Conservation (phyloP, 2,797 vertebrate species). For the Trichosurus vulpecula region DNA sequence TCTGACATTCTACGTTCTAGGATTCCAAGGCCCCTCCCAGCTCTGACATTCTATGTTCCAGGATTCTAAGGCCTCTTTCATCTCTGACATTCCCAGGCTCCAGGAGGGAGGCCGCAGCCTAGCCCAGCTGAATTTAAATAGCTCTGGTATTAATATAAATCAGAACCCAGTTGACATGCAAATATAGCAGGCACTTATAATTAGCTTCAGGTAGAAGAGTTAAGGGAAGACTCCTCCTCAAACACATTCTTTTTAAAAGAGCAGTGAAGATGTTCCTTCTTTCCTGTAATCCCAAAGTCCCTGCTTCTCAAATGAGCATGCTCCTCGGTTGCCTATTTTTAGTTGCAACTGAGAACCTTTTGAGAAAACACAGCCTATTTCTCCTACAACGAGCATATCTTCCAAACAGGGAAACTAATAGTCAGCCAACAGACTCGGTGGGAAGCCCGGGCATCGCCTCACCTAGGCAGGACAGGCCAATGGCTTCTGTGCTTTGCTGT, state of each 20-base stretch:
- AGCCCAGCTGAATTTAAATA: conserved; percentile 39
- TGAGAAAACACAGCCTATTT: background rate
- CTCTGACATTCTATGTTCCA: too few relatives aligned
- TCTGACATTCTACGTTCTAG: too few relatives aligned
- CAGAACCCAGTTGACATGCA: conserved; percentile 27
- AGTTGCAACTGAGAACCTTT: background rate
- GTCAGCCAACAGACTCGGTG: background rate
- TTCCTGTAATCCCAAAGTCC: background rate
- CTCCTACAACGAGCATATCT: background rate
- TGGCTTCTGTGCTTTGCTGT: background rate
- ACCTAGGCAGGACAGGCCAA: background rate
- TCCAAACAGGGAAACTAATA: background rate
- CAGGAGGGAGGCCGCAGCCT: background rate
- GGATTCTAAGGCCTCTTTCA: background rate
- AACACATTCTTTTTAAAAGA: conserved; percentile 43
- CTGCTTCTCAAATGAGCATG: background rate
- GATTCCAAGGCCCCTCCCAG: too few relatives aligned
- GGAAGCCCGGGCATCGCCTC: background rate
- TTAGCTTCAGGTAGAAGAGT: conserved; percentile 43
- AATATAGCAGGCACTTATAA: conserved; percentile 34
- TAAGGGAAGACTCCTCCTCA: conserved; percentile 42
- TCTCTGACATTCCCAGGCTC: background rate
- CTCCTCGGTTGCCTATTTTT: background rate
- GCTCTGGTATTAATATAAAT: conserved; percentile 26
- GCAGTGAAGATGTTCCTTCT: conserved; percentile 37